Evolutionary conservation across 2,888 invertebrate species (phyloP).

Genomic region (Linnaemya tessellans): DNA sequence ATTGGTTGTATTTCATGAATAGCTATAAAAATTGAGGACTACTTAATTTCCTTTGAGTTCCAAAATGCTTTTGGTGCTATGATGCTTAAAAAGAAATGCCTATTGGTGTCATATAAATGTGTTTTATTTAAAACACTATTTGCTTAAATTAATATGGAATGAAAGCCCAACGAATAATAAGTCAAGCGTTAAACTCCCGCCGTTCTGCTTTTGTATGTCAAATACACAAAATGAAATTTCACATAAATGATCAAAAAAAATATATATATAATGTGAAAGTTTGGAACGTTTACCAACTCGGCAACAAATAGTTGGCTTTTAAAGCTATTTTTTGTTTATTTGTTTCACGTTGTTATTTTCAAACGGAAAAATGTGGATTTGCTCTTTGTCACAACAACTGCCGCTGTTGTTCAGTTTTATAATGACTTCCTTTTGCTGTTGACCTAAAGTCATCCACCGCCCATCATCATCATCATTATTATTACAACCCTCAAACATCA

Average conservation of each 20-base stretch:
- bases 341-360: background rate
- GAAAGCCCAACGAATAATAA: background rate
- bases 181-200: background rate
- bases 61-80: background rate
- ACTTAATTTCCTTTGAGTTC: background rate
- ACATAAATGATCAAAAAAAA: constrained; percentile 29
- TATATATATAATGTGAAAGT: too few species aligned
- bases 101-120: background rate
- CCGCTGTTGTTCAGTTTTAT: constrained; percentile 59
- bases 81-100: background rate
- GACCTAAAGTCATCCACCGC: constrained; percentile 63
- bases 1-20: too few species aligned
- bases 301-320: constrained; percentile 23
- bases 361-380: constrained; percentile 5
- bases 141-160: background rate
- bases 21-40: too few species aligned
- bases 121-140: background rate
- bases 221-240: constrained; percentile 1
- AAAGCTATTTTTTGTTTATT: background rate
- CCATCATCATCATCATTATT: constrained; percentile 31
- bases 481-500: constrained; percentile 36
- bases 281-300: constrained; percentile 21
- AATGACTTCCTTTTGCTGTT: constrained; percentile 70
- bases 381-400: constrained; percentile 40
- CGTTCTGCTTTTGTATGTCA: background rate